Conservation (phyloP, 1,140 invertebrate genomes). For the Archegozetes longisetosus region DNA sequence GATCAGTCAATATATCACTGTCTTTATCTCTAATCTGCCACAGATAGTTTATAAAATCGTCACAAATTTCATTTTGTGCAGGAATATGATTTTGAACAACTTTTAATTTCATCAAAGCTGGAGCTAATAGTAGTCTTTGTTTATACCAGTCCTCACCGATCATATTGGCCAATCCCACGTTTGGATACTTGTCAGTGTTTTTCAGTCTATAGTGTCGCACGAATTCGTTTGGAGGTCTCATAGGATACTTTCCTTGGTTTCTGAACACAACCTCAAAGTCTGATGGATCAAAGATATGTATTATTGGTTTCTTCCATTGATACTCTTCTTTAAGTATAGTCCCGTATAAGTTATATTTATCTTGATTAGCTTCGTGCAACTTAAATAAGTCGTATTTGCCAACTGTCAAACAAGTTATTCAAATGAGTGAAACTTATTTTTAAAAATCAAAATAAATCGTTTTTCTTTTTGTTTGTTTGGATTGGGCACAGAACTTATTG, state of each 20-base stretch:
- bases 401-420: conserved; percentile 22
- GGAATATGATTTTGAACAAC: conserved; percentile 9
- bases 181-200: conserved; percentile 28
- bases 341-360: conserved; percentile 38
- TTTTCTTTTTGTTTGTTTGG: not conserved
- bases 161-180: conserved; percentile 40
- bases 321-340: conserved; percentile 24
- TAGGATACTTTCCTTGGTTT: conserved; percentile 20
- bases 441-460: too few species aligned
- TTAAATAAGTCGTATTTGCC: conserved; percentile 51
- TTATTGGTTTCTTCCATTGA: conserved; percentile 23
- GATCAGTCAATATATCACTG: conserved; percentile 14
- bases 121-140: conserved; percentile 21
- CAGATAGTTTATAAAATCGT: conserved; percentile 21
- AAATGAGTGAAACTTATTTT: not conserved
- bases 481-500: not conserved
- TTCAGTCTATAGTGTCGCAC: conserved; percentile 18
- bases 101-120: conserved; percentile 17
- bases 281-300: conserved; percentile 35
- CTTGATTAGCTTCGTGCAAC: conserved; percentile 60
- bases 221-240: conserved; percentile 21
- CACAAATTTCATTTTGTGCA: conserved; percentile 17
- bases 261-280: conserved; percentile 30
- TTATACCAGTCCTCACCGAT: conserved; percentile 32
- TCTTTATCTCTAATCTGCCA: not conserved